Conservation (phyloP, 2,888 invertebrate species). For the Limenitis arthemis region DNA sequence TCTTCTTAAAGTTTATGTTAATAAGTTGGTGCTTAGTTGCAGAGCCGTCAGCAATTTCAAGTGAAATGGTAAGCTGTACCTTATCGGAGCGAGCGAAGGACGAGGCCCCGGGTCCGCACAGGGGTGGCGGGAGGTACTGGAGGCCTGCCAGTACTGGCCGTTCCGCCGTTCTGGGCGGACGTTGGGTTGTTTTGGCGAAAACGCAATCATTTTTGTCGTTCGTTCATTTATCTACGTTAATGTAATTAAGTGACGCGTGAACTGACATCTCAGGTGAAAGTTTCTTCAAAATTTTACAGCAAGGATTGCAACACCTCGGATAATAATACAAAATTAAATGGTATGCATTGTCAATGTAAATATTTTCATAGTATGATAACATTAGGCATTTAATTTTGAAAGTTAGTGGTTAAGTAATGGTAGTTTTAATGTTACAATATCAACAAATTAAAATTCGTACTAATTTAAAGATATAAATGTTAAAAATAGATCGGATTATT, state of each 20-base stretch:
- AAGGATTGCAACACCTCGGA: constrained; percentile 39
- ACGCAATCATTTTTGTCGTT: constrained; percentile 29
- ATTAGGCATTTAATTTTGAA: not conserved
- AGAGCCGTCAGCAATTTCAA: constrained; percentile 52
- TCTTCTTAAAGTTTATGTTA: constrained; percentile 65
- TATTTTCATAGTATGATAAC: constrained; percentile 14
- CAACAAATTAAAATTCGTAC: not conserved
- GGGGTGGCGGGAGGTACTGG: constrained; percentile 44
- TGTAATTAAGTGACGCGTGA: constrained; percentile 62
- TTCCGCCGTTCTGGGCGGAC: constrained; percentile 56
- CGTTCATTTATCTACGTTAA: constrained; percentile 39
- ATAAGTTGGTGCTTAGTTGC: constrained; percentile 49
- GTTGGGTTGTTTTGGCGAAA: constrained; percentile 29
- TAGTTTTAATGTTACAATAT: not conserved
- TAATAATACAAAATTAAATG: constrained; percentile 38
- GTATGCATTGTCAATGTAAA: constrained; percentile 37
- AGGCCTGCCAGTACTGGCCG: constrained; percentile 55
- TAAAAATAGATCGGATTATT: too few species aligned
- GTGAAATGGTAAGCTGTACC: constrained; percentile 43
- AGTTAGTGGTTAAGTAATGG: not conserved
- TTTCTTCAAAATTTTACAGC: constrained; percentile 34
- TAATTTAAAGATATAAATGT: too few species aligned
- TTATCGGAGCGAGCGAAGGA: constrained; percentile 49
- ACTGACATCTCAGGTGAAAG: constrained; percentile 46
- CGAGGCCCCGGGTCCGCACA: constrained; percentile 39